Base-by-base conservation (phyloP, 2,888 invertebrate genomes). In the Drosophila leonis region DNA sequence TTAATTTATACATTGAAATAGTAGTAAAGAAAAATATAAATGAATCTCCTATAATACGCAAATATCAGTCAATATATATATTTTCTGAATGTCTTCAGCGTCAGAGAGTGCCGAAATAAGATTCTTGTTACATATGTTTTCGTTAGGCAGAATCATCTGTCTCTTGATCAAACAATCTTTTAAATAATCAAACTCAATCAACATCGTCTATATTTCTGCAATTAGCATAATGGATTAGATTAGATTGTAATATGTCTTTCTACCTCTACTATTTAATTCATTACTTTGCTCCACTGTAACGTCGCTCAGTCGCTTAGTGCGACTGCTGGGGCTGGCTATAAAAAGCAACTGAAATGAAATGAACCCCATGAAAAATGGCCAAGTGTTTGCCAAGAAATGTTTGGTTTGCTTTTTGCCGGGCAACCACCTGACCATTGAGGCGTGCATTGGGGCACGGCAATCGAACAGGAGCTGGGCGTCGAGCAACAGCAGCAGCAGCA, bases 371-470 rank as follows among this genome's bases (percentile, higher is more conserved):
- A 89, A 87, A 89, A 87, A 87, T 87, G 85, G 88, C 78, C 72
- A 80, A 89, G 84, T 88, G 82, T 86, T 88, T 86, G 88, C 87
- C 86, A 88, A 85, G 88, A 85, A 86, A 83, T 83, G 86, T 88
- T 85, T 88, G 87, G 78, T 86, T 80, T 59, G 73, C 81, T 69
- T 71, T 82, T 78, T 78, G 81, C 70, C 68, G 77, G 67, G 72
- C 65, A 78, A 54, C 71, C 68, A 78, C 77, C 83, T 88, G 86
- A 85, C 79, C 88, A 79, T 82, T 85, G 81, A 82, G 86, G 88
- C 83, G 82, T 88, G 60, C 82, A 70, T 66, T 75, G 75, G 78
- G 78, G 64, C 72, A 62, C 52, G 82, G 68, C 80, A 77, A 81
- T 75, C 76, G 74, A 88, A 54, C 67, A 76, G 57, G 60, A 64